phyloP scores from a whole-genome alignment of 2,113 vertebrate genomes.

The Caretta caretta region DNA sequence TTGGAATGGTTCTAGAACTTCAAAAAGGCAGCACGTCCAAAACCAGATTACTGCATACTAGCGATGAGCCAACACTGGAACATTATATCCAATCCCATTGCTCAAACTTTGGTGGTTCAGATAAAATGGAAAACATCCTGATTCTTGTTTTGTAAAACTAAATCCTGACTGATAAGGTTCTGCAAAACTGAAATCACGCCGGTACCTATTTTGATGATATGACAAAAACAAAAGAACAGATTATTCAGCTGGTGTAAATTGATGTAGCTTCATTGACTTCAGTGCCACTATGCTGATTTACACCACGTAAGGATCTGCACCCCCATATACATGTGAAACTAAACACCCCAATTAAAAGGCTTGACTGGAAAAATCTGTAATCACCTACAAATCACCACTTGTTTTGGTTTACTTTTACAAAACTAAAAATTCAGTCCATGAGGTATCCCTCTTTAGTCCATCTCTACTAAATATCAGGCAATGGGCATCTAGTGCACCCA shows the following conservation, averaged over 20 bases:
- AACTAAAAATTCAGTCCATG: background rate
- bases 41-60: too few relatives aligned
- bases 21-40: background rate
- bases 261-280: fast-evolving
- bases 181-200: background rate
- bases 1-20: background rate
- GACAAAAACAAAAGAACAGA: background rate
- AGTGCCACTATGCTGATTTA: background rate
- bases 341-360: background rate
- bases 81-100: background rate
- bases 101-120: background rate
- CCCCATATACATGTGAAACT: background rate
- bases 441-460: background rate
- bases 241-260: background rate
- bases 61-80: background rate
- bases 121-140: background rate
- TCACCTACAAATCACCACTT: background rate
- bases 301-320: background rate
- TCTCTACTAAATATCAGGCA: background rate
- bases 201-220: background rate
- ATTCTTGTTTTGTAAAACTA: background rate
- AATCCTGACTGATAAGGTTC: background rate
- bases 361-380: background rate
- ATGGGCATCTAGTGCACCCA: background rate
- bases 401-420: background rate